Evolutionary conservation across 2,888 invertebrate genomes (phyloP), one percentile per base, ranked within the genome.

Genomic region (Trimorus sp.): DNA sequence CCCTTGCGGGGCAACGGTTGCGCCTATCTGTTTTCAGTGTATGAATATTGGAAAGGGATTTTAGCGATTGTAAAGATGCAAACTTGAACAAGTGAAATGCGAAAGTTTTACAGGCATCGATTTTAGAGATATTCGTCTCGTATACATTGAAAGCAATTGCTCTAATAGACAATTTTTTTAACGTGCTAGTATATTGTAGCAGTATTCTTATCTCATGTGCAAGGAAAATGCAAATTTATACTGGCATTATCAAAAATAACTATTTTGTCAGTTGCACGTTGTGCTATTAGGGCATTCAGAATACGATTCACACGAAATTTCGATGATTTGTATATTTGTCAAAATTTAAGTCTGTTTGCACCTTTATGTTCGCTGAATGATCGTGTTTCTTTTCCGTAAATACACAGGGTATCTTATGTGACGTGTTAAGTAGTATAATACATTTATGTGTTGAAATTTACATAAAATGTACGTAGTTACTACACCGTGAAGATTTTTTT

Each of bases 331-430:
- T 54, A 54, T 42, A 14, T 15, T 12, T 53, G 37, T 7, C 16
- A 16, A 49, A 48, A 16, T 58, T 58, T 37, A 49, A 59, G 40
- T 49, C 40, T 49, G 51, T 53, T 68, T 69, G 7, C 56, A 36
- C 62, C 79, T 63, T 65, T 75, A 54, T 70, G 65, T 51, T 74
- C 54, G 79, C 59, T 59, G 16, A 65, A 60, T 15, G 62, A 69
- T 56, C 16, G 36, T 15, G 42, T 51, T 51, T 74, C 53, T 63
- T 75, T 74, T 71, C 49, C 54, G 48, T 65, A 76, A 60, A 66
- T 71, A 76, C 15, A 80, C 76, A 80, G 75, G 80, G 76, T 80
- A 76, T 71, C 62, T 75, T 71, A 71, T 76, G 80, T 76, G 65
- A 71, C 80, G 66, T 80, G 68, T 79, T 73, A 74, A 68, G 51